These are phyloP conservation scores for Cantharis lateralis DNA, from an alignment of 2,888 invertebrate species.

Conservation along the genomic window DNA sequence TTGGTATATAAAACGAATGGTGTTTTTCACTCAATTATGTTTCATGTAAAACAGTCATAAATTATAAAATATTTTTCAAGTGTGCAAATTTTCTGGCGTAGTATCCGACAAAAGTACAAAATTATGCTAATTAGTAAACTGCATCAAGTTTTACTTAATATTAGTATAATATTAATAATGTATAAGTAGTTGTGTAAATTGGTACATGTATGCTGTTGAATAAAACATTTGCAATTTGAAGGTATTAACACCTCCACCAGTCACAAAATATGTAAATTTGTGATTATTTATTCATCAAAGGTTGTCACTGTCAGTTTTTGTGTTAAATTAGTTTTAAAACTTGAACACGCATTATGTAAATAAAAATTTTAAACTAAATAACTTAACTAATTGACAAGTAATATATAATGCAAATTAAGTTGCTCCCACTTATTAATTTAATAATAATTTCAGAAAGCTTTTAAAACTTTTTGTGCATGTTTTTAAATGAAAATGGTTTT, in stretches of 20 bases:
- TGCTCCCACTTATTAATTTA: not conserved
- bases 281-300: conserved; percentile 32
- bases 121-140: conserved; percentile 12
- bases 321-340: conserved; percentile 27
- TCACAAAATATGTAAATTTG: conserved; percentile 31
- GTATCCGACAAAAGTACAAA: not conserved
- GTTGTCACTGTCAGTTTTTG: conserved; percentile 26
- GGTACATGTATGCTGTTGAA: conserved; percentile 36
- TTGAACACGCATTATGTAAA: conserved; percentile 5
- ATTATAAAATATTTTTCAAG: not conserved
- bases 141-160: conserved; percentile 23
- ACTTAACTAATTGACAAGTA: not conserved
- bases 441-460: not conserved
- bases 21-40: not conserved
- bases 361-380: not conserved
- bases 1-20: not conserved
- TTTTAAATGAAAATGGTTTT: not conserved
- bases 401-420: not conserved
- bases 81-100: not conserved
- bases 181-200: conserved; percentile 32
- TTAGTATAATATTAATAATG: conserved; percentile 24
- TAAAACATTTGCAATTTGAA: conserved; percentile 43
- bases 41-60: not conserved
- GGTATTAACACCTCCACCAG: conserved; percentile 41
- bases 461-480: not conserved